Evolutionary conservation across 2,888 invertebrate genomes (phyloP), one percentile per base, ranked within the genome.

Genomic region (Choreutis nemorana): DNA sequence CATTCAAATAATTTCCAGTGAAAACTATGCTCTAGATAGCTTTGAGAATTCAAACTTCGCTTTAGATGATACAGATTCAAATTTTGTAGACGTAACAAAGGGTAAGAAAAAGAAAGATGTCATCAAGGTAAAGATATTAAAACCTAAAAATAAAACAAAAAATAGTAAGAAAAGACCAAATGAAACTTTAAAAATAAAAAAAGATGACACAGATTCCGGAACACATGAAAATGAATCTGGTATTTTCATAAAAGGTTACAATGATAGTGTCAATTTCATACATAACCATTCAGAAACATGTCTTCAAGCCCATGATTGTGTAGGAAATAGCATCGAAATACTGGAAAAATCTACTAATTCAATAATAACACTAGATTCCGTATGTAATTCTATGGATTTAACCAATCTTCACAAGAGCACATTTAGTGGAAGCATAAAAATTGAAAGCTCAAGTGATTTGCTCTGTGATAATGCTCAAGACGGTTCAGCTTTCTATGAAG

Each of bases 251-350:
- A 44, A 50, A 10, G 41, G 43, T 7, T 36, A 36, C 1, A 48
- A 58, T 14, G 58, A 61, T 4, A 67, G 23, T 23, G 5, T 68
- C 1, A 68, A 75, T 21, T 55, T 75, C 1, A 72, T 75, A 37
- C 77, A 78, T 31, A 77, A 77, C 34, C 77, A 77, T 40, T 70
- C 77, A 0, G 75, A 77, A 30, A 70, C 77, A 0, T 78, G 77
- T 32, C 46, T 77, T 0, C 57, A 59, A 10, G 55, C 64, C 0
- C 53, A 63, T 23, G 75, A 77, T 24, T 73, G 75, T 45, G 36
- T 68, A 9, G 51, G 45, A 1, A 49, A 63, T 20, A 70, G 72
- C 32, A 39, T 73, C 1, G 59, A 67, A 42, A 50, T 64, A 20
- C 33, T 73, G 21, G 59, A 68, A 2, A 50, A 48, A 11, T 44